Base-by-base conservation (phyloP, 2,888 invertebrate genomes). In the Drosophila macrospina region DNA sequence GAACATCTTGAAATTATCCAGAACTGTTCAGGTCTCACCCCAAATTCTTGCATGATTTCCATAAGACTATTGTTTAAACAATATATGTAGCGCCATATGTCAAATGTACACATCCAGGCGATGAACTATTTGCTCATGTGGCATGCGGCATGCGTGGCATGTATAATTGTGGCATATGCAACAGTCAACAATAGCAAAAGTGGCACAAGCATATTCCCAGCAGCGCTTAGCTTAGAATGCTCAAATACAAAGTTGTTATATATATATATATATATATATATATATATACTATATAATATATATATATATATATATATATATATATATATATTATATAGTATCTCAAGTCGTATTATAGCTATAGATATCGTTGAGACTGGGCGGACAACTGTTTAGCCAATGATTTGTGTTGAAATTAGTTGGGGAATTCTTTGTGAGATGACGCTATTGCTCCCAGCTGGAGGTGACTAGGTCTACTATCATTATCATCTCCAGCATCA, bases 341-440 rank as follows among this genome's bases (percentile, higher is more conserved):
- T n/a, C n/a, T 15, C 26, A 26, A 56, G 36, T 36, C 4, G 10
- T 60, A 42, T 36, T 42, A 15, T 30, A 34, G 10, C 24, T 28
- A 42, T 30, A 47, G 47, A 45, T 45, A 45, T 28, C 26, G 28
- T 26, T 30, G 36, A 15, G 36, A 63, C 57, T 39, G 59, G 55
- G 75, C 75, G 64, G 36, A 56, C 26, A 6, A 34, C 24, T 61
- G 48, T 54, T 73, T 72, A 30, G 61, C 26, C 28, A 68, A 37
- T 24, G 45, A 34, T 15, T 36, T 34, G 10, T 13, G 30, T 11
- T 24, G 41, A 51, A 55, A 68, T 69, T 36, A 47, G 20, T 52
- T 57, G 65, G 73, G 73, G 70, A 75, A 75, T 75, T 70, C 60
- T 10, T 28, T 24, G 6, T 2, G 30, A n/a, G 44, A 51, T 60